Evolutionary conservation across 1,140 invertebrate species (phyloP).

Genomic region (Magallana ariakensis): DNA sequence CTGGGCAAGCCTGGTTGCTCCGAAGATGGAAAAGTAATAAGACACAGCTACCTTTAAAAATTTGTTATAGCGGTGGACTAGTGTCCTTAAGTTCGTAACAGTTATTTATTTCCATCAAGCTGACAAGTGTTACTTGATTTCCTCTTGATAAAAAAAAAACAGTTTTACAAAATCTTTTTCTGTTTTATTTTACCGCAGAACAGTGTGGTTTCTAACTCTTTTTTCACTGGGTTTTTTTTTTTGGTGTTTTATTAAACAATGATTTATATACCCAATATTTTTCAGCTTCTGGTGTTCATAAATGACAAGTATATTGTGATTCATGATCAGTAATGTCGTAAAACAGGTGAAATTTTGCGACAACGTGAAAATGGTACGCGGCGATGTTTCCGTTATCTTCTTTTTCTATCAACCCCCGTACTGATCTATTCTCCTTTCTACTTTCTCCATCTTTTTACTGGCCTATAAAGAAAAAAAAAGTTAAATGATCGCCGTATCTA

Average conservation of each 20-base stretch:
- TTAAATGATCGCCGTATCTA: slow-evolving; percentile 26
- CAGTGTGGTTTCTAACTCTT: too few relatives aligned
- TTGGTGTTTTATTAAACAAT: too few relatives aligned
- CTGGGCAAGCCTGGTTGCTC: not conserved
- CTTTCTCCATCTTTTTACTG: slow-evolving; percentile 12
- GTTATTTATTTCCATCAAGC: too few relatives aligned
- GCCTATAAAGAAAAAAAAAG: slow-evolving; percentile 6
- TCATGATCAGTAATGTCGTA: not conserved
- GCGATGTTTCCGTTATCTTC: not conserved
- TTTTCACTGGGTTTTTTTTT: too few relatives aligned
- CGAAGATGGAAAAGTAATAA: not conserved
- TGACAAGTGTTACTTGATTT: too few relatives aligned
- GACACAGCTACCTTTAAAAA: too few relatives aligned
- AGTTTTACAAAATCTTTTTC: too few relatives aligned
- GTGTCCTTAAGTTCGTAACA: too few relatives aligned
- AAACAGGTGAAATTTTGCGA: slow-evolving; percentile 1
- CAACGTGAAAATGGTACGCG: not conserved
- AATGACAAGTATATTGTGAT: not conserved
- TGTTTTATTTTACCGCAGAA: too few relatives aligned
- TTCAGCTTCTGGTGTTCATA: not conserved
- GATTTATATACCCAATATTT: not conserved
- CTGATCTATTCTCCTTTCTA: not conserved
- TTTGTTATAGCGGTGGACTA: too few relatives aligned
- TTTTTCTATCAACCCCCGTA: not conserved
- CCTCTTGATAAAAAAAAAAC: too few relatives aligned